These are phyloP conservation scores for Leptosomus discolor DNA, from an alignment of 2,113 vertebrate genomes.

Conservation along the genomic window DNA sequence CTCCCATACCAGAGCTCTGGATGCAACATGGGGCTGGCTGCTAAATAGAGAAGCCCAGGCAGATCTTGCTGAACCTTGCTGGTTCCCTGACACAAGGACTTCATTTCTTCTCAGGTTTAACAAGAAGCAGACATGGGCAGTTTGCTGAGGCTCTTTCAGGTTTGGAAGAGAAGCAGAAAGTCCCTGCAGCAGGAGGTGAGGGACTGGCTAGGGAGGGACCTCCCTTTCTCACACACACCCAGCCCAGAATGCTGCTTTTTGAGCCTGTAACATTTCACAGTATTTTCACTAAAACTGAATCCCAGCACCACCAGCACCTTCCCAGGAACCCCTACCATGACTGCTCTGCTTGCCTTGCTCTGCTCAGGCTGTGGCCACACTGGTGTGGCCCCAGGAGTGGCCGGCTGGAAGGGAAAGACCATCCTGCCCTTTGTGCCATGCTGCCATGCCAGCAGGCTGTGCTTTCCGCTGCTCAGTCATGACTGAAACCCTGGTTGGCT, in stretches of 20 bases:
- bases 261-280: not conserved
- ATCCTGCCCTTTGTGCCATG: rapidly evolving
- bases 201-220: not conserved
- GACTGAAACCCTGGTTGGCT: rapidly evolving
- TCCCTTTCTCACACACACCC: not conserved
- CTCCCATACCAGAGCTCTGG: not conserved
- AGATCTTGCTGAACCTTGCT: not conserved
- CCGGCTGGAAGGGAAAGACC: not conserved
- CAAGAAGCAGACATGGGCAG: not conserved
- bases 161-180: not conserved
- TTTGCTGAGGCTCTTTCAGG: not conserved
- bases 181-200: not conserved
- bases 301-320: not conserved
- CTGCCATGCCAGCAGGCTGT: not conserved
- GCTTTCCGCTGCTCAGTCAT: not conserved
- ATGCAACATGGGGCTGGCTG: not conserved
- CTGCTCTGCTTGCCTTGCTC: not conserved
- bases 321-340: not conserved
- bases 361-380: not conserved
- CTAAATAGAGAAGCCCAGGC: not conserved
- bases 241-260: not conserved
- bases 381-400: not conserved
- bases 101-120: not conserved
- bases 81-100: not conserved
- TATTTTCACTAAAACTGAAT: not conserved